Conservation (phyloP, 2,888 invertebrate genomes). For the Clostera curtula region DNA sequence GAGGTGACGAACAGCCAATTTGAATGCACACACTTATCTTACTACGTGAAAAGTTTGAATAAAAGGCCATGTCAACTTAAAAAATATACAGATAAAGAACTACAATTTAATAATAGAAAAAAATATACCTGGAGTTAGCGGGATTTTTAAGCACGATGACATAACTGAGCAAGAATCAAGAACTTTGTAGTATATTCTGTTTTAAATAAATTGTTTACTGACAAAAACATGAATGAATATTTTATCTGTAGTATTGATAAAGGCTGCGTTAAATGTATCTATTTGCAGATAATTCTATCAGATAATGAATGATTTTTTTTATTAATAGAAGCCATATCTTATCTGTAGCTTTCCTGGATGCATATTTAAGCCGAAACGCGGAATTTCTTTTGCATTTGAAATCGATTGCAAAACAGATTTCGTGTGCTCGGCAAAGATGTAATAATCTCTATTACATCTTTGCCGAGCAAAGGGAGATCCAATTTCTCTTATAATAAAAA, state of each 20-base stretch:
- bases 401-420: too few species aligned
- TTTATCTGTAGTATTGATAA: conserved; percentile 8
- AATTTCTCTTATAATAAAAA: too few species aligned
- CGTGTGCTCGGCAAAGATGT: too few species aligned
- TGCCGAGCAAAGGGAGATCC: too few species aligned
- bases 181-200: conserved; percentile 1
- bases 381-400: too few species aligned
- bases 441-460: too few species aligned
- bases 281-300: too few species aligned
- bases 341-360: too few species aligned
- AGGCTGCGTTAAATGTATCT: not conserved
- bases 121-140: conserved; percentile 24
- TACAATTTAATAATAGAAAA: conserved; percentile 40
- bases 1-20: conserved; percentile 65
- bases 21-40: conserved; percentile 44
- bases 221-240: conserved; percentile 17
- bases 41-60: conserved; percentile 41
- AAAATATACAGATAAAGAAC: conserved; percentile 36
- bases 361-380: too few species aligned
- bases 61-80: too few species aligned
- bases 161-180: conserved; percentile 6
- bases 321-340: not conserved
- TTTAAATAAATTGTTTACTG: too few species aligned
- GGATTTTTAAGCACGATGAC: conserved; percentile 7
- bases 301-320: not conserved